Percentiles rank a stretch among this genome's conserved stretches.
Conservation (phyloP, 2,113 vertebrate species). For the Stegostoma tigrinum region DNA sequence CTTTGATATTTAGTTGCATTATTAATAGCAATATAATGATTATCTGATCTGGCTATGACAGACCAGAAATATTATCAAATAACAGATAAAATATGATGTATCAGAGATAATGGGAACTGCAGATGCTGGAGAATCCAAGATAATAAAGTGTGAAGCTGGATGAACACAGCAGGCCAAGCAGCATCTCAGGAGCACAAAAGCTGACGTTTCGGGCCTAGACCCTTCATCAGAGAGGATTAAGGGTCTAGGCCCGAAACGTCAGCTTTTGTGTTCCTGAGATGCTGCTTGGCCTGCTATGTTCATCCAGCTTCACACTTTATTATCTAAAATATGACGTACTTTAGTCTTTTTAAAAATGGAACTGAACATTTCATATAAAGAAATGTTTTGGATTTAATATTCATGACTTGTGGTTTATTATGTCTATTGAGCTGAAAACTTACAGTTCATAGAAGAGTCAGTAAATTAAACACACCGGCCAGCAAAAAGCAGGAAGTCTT, state of each 20-base stretch:
- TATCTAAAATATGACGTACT: background rate
- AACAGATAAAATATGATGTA: background rate
- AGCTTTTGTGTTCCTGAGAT: too few relatives aligned
- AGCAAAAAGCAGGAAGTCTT: background rate
- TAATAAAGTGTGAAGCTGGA: too few relatives aligned
- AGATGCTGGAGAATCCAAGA: too few relatives aligned
- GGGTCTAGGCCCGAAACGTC: too few relatives aligned
- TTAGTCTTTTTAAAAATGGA: background rate
- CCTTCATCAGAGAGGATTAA: too few relatives aligned
- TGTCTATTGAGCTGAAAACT: background rate
- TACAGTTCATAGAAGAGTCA: background rate
- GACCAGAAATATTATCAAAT: background rate
- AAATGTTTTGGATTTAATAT: background rate
- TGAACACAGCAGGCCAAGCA: too few relatives aligned
- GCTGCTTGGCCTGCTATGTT: too few relatives aligned
- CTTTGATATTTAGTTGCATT: background rate
- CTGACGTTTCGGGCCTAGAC: too few relatives aligned
- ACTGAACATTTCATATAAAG: background rate
- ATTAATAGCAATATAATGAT: background rate
- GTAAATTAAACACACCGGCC: background rate
- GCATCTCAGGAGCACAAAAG: too few relatives aligned
- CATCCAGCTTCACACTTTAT: too few relatives aligned
- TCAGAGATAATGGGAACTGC: too few relatives aligned
- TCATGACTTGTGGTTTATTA: background rate
- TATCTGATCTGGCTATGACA: background rate